Conservation (phyloP, 2,888 invertebrate species). For the Apodemia mormo region DNA sequence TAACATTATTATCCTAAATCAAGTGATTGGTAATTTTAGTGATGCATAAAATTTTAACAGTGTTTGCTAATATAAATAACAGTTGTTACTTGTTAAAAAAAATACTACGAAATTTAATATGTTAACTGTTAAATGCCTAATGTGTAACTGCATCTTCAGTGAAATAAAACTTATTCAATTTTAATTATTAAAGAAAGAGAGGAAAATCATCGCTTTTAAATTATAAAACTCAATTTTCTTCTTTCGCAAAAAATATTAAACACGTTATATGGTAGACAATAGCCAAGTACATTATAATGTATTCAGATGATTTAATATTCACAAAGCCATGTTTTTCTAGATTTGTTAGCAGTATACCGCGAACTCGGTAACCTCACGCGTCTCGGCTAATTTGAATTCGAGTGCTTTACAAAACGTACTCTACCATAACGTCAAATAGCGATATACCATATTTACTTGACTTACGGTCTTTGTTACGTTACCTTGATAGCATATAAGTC, state of each 20-base stretch:
- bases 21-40: too few species aligned
- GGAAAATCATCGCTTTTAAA: neutral
- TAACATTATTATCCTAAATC: too few species aligned
- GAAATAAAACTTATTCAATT: too few species aligned
- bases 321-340: slow-evolving; percentile 43
- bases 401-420: slow-evolving; percentile 30
- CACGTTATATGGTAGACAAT: neutral
- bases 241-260: neutral
- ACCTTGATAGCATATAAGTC: slow-evolving; percentile 2
- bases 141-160: too few species aligned
- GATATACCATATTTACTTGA: slow-evolving; percentile 10
- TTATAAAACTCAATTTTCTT: neutral
- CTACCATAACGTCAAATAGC: neutral
- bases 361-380: slow-evolving; percentile 42
- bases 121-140: too few species aligned
- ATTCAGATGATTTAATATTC: slow-evolving; percentile 27
- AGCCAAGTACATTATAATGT: slow-evolving; percentile 1
- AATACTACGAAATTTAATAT: too few species aligned
- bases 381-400: slow-evolving; percentile 54
- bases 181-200: too few species aligned
- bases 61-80: too few species aligned
- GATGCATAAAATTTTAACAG: too few species aligned
- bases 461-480: neutral
- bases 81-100: too few species aligned
- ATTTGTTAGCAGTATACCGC: slow-evolving; percentile 52